Conservation (phyloP, 2,797 vertebrate species). For the Helicolenus hilgendorfi region DNA sequence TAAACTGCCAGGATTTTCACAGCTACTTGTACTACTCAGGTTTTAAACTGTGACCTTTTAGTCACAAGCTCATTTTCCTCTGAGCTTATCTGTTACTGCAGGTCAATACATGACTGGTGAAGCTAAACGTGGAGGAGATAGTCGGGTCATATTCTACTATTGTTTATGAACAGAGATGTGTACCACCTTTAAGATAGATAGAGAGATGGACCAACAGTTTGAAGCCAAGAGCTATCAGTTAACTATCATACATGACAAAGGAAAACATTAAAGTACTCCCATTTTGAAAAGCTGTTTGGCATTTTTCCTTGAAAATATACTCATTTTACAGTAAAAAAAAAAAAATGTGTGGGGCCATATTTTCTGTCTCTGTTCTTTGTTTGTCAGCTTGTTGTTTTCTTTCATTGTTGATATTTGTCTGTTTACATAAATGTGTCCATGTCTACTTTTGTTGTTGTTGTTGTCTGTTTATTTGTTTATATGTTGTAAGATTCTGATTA, state of each 20-base stretch:
- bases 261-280: not conserved
- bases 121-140: slow-evolving; percentile 34
- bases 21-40: slow-evolving; percentile 59
- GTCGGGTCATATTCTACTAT: not conserved
- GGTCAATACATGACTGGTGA: slow-evolving; percentile 55
- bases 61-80: slow-evolving; percentile 73
- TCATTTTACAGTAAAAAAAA: no score
- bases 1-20: slow-evolving; percentile 71
- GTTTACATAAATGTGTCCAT: no score
- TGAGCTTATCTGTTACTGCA: slow-evolving; percentile 61
- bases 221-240: not conserved
- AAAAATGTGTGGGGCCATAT: accelerated
- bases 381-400: no score
- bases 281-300: not conserved
- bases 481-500: no score
- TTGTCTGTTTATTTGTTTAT: no score
- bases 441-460: no score
- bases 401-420: no score
- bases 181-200: not conserved
- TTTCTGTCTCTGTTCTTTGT: no score
- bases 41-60: slow-evolving; percentile 77
- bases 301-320: accelerated
- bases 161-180: not conserved
- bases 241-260: not conserved
- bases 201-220: not conserved